Evolutionary conservation across 2,797 vertebrate species (phyloP), one percentile per base, ranked within the genome.

Genomic region (Chanos chanos): DNA sequence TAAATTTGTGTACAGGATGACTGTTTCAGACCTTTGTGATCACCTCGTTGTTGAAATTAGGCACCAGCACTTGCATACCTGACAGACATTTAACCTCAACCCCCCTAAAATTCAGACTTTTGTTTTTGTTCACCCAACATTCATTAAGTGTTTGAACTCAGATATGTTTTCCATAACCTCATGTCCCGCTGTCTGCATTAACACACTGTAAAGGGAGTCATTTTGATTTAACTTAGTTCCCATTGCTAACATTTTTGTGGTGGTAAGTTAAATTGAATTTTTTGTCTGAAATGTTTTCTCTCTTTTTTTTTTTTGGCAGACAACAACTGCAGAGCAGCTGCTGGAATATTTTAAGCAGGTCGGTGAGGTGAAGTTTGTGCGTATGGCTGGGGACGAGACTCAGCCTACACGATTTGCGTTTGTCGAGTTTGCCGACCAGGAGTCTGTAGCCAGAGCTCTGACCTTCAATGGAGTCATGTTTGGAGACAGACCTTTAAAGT

Each of bases 401-500:
- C 96, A 99, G 68, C 96, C 96, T 25, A 98, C 96, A 0, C 86
- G 96, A 19, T 99, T 99, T 74, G 96, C 96, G 80, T 99, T 99
- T 60, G 95, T 99, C 30, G 96, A 98, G 85, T 99, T 99, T 73
- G 87, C 95, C 13, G 93, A 95, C 76, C 96, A 98, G 85, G 93
- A 96, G 40, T 97, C 94, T 1, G 95, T 99, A 27, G 79, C 88
- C 75, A 85, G 94, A 85, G 96, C 96, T 1, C 91, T 98, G 79
- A 92, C 94, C 70, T 94, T 96, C 86, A 99, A 99, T 52, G 96
- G 96, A 74, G 95, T 97, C 84, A 97, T 98, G 94, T 99, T 98
- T 80, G 94, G 95, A 77, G 95, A 99, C 86, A 79, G 96, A 66
- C 94, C 96, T 10, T 81, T 99, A 52, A 99, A 99, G 96, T 99